Evolutionary conservation across 2,888 invertebrate genomes (phyloP).

Genomic region (Caenorhabditis imperialis): DNA sequence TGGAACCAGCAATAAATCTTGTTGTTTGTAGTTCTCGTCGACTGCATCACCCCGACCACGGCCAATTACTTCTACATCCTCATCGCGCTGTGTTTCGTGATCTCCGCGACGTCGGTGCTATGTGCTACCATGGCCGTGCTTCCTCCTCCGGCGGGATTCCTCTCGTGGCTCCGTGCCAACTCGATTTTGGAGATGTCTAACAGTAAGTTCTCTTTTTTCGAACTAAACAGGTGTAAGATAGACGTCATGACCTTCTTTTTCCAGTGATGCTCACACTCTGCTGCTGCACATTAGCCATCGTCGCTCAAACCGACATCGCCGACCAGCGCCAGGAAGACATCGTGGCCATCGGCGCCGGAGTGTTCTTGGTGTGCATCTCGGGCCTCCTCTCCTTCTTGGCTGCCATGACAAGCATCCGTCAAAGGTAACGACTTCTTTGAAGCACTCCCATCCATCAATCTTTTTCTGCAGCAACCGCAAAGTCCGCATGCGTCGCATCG

Average conservation of each 20-base stretch:
- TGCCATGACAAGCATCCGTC: conserved; percentile 62
- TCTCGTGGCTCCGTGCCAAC: conserved; percentile 66
- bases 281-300: conserved; percentile 59
- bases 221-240: no score
- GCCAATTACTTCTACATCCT: conserved; percentile 72
- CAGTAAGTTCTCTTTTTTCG: conserved; percentile 49
- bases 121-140: conserved; percentile 62
- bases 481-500: conserved; percentile 61
- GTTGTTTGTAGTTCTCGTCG: conserved; percentile 64
- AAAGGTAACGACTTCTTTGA: conserved; percentile 29
- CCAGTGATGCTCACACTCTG: conserved; percentile 64
- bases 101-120: conserved; percentile 56
- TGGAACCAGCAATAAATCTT: not conserved
- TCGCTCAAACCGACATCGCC: conserved; percentile 61
- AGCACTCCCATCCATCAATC: not conserved
- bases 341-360: conserved; percentile 64
- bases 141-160: conserved; percentile 63
- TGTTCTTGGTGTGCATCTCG: conserved; percentile 60
- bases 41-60: conserved; percentile 69
- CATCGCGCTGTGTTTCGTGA: conserved; percentile 70
- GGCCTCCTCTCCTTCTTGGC: conserved; percentile 62
- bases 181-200: conserved; percentile 68
- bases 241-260: no score
- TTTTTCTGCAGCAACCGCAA: conserved; percentile 51
- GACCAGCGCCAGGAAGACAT: conserved; percentile 60